Evolutionary conservation across 2,888 invertebrate genomes (phyloP), one percentile per base, ranked within the genome.

Genomic region (Calameuta idolon): DNA sequence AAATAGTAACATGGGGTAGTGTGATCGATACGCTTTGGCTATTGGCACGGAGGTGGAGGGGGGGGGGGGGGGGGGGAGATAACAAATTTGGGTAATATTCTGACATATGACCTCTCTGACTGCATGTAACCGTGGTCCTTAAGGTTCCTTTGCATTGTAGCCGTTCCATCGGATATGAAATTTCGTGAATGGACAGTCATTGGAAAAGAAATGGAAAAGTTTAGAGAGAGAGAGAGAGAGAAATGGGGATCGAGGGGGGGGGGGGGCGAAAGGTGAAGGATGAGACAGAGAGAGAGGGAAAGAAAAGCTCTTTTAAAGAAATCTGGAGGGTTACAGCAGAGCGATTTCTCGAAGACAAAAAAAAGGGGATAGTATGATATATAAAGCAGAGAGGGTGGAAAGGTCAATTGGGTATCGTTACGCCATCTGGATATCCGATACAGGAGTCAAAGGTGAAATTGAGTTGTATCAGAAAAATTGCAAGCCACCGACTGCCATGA

Each of bases 301-400:
- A 69, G 76, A 4, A 40, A 69, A 31, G 55, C 9, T 55, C 55
- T 23, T 55, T 55, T 55, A 55, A 55, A 55, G 55, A 55, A 55
- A 55, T 55, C 55, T 9, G 55, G 23, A 55, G 9, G 23, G 55
- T 55, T 55, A 23, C 55, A 23, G 55, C 9, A 55, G 55, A 23
- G 9, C 23, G 23, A 55, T 55, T 55, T 55, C 23, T 23, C 55
- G 55, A 9, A 9, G 55, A 31, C 23, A 15, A 37, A 35, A 35
- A 69, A 68, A 33, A n/a, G n/a, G n/a, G 35, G 31, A 35, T 12
- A n/a, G 40, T 76, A 34, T 71, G 74, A 69, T 69, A 69, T 69
- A 73, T 34, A 73, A 30, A 73, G 34, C 9, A n/a, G 12, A 34
- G 23, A 73, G 73, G 31, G 73, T 73, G 31, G 33, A 73, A 30